Evolutionary conservation across 2,797 vertebrate species (phyloP).

Genomic region (Pithecia hirsuta): DNA sequence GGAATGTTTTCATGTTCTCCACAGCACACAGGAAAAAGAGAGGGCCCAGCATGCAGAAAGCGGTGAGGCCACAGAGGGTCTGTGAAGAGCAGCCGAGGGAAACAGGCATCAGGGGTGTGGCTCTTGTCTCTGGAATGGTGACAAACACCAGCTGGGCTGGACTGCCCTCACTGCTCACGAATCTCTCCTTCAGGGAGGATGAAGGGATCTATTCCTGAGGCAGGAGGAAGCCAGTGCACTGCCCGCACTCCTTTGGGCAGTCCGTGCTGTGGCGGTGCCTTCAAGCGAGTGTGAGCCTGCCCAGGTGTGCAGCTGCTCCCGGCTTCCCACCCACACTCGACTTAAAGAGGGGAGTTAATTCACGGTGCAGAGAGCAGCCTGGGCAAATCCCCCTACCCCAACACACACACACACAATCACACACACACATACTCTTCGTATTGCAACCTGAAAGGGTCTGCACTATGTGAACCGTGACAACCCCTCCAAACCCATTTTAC

Average conservation of each 20-base stretch:
- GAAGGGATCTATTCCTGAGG: not conserved
- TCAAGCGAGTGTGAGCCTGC: not conserved
- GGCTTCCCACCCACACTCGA: not conserved
- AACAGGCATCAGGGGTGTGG: not conserved
- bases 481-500: not conserved
- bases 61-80: not conserved
- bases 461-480: not conserved
- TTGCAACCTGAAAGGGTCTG: not conserved
- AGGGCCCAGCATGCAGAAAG: not conserved
- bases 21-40: not conserved
- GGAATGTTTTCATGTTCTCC: not conserved
- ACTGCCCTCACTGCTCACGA: not conserved
- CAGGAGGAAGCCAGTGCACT: not conserved
- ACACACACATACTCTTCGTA: no score
- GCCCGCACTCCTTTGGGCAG: not conserved
- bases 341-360: not conserved
- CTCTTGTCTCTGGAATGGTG: not conserved
- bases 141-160: not conserved
- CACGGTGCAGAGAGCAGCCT: not conserved
- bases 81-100: not conserved
- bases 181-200: not conserved
- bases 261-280: no score
- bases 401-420: no score
- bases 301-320: not conserved
- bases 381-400: fast-evolving